phyloP scores from a whole-genome alignment of 1,140 invertebrate species.

The Apolygus lucorum region DNA sequence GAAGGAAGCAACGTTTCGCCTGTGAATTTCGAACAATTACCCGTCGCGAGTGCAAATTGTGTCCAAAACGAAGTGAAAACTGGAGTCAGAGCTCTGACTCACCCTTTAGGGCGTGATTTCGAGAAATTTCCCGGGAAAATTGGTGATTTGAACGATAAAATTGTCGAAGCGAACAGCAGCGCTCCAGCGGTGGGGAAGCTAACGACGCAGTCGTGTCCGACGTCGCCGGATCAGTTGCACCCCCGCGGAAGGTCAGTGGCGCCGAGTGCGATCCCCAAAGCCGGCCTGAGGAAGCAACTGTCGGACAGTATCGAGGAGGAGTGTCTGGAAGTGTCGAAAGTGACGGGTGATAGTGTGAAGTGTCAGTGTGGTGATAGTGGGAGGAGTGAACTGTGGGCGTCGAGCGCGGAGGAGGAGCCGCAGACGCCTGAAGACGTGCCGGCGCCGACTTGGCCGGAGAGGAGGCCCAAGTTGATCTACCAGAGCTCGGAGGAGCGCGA shows the following conservation, averaged over 20 bases:
- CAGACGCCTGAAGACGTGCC: slow-evolving; percentile 43
- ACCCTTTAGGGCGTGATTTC: slow-evolving; percentile 41
- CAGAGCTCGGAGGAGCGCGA: slow-evolving; percentile 65
- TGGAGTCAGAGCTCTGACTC: not conserved
- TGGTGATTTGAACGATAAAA: slow-evolving; percentile 17
- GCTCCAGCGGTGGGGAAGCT: slow-evolving; percentile 26
- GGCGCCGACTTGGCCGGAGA: slow-evolving; percentile 25
- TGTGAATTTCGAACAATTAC: not conserved
- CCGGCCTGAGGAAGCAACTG: not conserved
- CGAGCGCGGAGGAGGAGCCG: too few relatives aligned
- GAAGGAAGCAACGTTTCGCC: not conserved
- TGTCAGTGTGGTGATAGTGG: slow-evolving; percentile 8
- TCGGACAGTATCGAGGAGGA: not conserved
- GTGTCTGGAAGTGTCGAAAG: not conserved
- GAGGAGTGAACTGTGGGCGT: slow-evolving; percentile 30
- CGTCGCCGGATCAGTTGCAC: slow-evolving; percentile 9
- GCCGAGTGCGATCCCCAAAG: too few relatives aligned
- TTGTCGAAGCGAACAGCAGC: slow-evolving; percentile 19
- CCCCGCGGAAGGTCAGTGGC: not conserved
- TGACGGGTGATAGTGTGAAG: not conserved
- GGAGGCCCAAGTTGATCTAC: slow-evolving; percentile 48
- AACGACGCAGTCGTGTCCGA: not conserved
- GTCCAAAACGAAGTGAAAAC: not conserved
- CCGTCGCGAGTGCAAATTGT: not conserved
- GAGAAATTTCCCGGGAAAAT: slow-evolving; percentile 37